These are phyloP conservation scores for Dicerorhinus sumatrensis DNA, from an alignment of 2,113 vertebrate species.

Conservation along the genomic window DNA sequence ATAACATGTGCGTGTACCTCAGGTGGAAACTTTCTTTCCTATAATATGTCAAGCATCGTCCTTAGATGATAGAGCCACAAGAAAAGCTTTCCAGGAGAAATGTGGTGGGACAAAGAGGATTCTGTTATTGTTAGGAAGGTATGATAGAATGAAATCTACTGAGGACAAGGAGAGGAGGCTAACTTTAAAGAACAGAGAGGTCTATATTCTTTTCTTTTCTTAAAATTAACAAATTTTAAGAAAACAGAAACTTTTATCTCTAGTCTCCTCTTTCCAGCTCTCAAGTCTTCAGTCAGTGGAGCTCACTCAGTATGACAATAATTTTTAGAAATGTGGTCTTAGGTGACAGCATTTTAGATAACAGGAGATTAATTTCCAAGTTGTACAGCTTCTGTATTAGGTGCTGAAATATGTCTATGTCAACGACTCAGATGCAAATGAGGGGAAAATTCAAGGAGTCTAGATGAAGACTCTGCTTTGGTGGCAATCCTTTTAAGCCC, in stretches of 20 bases:
- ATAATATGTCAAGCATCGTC: background rate
- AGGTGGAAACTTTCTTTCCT: background rate
- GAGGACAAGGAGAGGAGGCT: background rate
- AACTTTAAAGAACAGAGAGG: background rate
- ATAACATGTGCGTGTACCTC: background rate
- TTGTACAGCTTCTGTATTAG: background rate
- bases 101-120: background rate
- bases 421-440: background rate
- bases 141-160: background rate
- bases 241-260: background rate
- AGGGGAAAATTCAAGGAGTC: slow-evolving; percentile 2
- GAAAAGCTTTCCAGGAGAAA: background rate
- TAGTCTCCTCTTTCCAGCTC: background rate
- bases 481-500: slow-evolving; percentile 41
- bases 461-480: background rate
- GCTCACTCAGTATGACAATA: background rate
- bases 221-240: background rate
- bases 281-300: background rate
- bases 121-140: background rate
- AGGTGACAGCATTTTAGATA: background rate
- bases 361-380: background rate
- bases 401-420: background rate
- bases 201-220: background rate
- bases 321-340: background rate
- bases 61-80: background rate